phyloP scores from a whole-genome alignment of 2,888 invertebrate genomes.

The Aporophyla nigra region DNA sequence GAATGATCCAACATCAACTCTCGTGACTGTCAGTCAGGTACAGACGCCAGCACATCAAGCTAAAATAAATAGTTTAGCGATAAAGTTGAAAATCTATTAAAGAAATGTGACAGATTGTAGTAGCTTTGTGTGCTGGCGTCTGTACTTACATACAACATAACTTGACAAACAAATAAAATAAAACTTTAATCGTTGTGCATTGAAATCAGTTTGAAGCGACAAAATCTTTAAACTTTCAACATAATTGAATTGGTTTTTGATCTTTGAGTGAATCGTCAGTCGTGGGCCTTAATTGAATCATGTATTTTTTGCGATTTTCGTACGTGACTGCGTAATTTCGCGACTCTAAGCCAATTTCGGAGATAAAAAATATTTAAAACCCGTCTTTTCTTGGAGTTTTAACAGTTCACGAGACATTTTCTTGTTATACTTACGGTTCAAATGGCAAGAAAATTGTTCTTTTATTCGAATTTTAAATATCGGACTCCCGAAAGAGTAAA shows the following conservation, averaged over 20 bases:
- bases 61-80: no score
- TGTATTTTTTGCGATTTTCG: constrained; percentile 42
- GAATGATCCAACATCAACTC: no score
- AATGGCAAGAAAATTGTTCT: neutral
- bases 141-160: neutral
- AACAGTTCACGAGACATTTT: constrained; percentile 16
- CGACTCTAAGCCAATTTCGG: constrained; percentile 24
- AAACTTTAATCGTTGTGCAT: constrained; percentile 2
- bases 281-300: constrained; percentile 39
- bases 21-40: no score
- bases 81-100: no score
- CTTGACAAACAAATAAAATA: neutral
- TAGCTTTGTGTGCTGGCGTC: no score
- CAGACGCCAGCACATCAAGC: no score
- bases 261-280: constrained; percentile 46
- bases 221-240: constrained; percentile 22
- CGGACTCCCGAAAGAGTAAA: neutral
- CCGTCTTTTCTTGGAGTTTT: constrained; percentile 9
- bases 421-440: neutral
- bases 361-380: constrained; percentile 25
- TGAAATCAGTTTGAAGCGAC: constrained; percentile 13
- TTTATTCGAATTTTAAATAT: neutral
- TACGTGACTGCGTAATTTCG: constrained; percentile 37
- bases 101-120: no score
- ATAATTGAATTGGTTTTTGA: constrained; percentile 42